These are phyloP conservation scores for Seriola aureovittata DNA, from an alignment of 2,113 vertebrate species.

Conservation along the genomic window DNA sequence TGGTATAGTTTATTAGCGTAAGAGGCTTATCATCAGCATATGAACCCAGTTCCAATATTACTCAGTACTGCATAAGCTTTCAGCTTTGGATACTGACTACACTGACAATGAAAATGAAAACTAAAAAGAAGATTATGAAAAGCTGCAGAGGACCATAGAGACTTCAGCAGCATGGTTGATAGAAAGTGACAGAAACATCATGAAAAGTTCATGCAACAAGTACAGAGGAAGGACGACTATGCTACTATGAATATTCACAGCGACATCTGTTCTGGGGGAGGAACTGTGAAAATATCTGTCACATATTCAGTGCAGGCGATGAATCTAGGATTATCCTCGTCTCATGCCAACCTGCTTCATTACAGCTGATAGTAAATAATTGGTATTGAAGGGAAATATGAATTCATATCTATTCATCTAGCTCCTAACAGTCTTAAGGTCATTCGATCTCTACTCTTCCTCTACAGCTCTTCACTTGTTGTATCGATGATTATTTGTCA, in stretches of 20 bases:
- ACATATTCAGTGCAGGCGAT: constrained; percentile 5
- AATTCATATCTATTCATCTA: background rate
- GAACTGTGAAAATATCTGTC: constrained; percentile 12
- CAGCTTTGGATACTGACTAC: constrained; percentile 53
- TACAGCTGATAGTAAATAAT: constrained; percentile 38
- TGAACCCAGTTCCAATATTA: constrained; percentile 62
- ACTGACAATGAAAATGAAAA: constrained; percentile 64
- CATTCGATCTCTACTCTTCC: constrained; percentile 25
- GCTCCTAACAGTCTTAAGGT: background rate
- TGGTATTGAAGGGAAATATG: constrained; percentile 17
- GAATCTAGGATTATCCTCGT: constrained; percentile 28
- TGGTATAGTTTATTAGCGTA: constrained; percentile 73
- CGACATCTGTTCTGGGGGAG: constrained; percentile 20
- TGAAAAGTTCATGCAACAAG: constrained; percentile 66
- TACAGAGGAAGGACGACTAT: background rate
- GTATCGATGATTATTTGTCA: background rate
- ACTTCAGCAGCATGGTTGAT: constrained; percentile 26
- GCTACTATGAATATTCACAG: constrained; percentile 17
- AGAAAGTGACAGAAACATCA: constrained; percentile 38
- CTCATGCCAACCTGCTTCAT: constrained; percentile 17
- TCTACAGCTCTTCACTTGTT: constrained; percentile 5
- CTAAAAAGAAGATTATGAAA: constrained; percentile 63
- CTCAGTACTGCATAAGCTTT: constrained; percentile 58
- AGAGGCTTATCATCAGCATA: constrained; percentile 80
- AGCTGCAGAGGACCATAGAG: constrained; percentile 45